Conservation (phyloP, 2,797 vertebrate genomes). For the Anguilla obscura region DNA sequence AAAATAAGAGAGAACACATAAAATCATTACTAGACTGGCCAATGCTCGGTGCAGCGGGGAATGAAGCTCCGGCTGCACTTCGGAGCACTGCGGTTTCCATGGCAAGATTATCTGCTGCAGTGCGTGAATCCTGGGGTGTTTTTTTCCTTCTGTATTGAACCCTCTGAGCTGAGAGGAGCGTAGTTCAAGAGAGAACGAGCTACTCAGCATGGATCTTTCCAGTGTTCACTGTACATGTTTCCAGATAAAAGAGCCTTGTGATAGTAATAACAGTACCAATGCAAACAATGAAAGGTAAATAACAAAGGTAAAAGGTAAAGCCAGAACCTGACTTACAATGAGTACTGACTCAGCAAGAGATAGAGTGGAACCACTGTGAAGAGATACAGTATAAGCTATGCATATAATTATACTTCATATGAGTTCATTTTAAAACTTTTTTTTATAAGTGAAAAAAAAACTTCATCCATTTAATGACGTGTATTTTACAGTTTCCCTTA, state of each 20-base stretch:
- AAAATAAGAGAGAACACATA: neutral
- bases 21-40: neutral
- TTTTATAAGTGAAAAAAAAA: neutral
- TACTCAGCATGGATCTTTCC: conserved; percentile 19
- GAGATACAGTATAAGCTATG: neutral
- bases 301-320: neutral
- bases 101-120: neutral
- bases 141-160: neutral
- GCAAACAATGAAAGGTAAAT: neutral
- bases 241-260: neutral
- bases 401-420: neutral
- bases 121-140: neutral
- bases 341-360: neutral
- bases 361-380: neutral
- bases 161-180: neutral
- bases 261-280: neutral
- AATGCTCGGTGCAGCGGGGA: neutral
- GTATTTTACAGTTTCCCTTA: too few species aligned
- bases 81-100: conserved; percentile 16
- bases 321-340: neutral
- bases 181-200: neutral
- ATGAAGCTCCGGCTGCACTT: neutral
- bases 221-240: neutral
- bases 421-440: neutral
- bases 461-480: too few species aligned